Evolutionary conservation across 2,888 invertebrate species (phyloP).

Genomic region (Polietes domitor): DNA sequence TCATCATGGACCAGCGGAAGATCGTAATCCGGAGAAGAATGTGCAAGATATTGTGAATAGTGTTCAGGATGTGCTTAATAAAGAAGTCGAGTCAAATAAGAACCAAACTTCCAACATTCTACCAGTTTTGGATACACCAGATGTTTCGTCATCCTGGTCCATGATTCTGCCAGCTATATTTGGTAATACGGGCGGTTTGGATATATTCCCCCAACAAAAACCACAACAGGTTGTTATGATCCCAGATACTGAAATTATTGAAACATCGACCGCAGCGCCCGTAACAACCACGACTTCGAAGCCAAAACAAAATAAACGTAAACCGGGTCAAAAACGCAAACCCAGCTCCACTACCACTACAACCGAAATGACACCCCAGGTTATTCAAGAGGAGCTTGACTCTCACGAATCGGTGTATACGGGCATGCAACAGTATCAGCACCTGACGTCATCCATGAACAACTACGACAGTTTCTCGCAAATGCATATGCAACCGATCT

Average conservation of each 20-base stretch:
- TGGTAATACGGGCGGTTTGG: conserved; percentile 85
- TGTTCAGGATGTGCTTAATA: conserved; percentile 91
- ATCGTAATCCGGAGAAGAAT: conserved; percentile 84
- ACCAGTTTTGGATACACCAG: conserved; percentile 85
- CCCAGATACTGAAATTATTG: conserved; percentile 80
- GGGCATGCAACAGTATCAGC: conserved; percentile 77
- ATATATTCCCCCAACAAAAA: conserved; percentile 83
- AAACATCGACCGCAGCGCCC: conserved; percentile 73
- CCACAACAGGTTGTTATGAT: conserved; percentile 80
- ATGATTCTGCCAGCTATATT: conserved; percentile 91
- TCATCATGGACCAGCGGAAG: conserved; percentile 74
- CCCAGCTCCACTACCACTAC: conserved; percentile 63
- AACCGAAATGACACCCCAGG: conserved; percentile 71
- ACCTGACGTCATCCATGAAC: conserved; percentile 74
- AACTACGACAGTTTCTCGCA: conserved; percentile 72
- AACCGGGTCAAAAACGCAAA: conserved; percentile 75
- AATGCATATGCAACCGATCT: conserved; percentile 76
- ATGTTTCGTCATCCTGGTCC: conserved; percentile 90
- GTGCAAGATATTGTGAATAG: conserved; percentile 91
- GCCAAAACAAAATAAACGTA: conserved; percentile 76
- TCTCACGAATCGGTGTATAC: conserved; percentile 77
- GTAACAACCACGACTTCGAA: conserved; percentile 70
- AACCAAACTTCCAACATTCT: conserved; percentile 80
- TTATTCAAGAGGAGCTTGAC: conserved; percentile 75
- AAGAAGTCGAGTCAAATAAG: conserved; percentile 85